A percentile compares a stretch with the other conserved stretches of the same genome.
Conservation (phyloP, 1,140 invertebrate genomes). For the Drosophila erecta region DNA sequence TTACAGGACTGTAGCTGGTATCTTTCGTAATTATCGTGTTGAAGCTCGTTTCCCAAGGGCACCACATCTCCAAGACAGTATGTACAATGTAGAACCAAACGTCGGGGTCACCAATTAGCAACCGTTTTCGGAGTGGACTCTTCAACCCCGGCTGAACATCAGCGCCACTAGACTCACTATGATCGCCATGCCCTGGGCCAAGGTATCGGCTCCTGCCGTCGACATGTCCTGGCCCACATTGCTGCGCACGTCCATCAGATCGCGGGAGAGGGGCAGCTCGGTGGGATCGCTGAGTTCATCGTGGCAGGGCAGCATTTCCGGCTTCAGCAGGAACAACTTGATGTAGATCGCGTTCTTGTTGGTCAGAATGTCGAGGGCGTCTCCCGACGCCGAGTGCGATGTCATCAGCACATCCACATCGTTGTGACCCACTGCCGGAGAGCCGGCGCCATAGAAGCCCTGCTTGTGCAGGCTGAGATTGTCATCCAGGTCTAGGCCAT, state of each 20-base stretch:
- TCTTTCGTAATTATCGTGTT: constrained; percentile 33
- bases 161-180: constrained; percentile 21
- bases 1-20: constrained; percentile 58
- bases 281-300: constrained; percentile 87
- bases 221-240: constrained; percentile 68
- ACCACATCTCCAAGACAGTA: constrained; percentile 44
- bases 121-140: not conserved
- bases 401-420: constrained; percentile 65
- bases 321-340: constrained; percentile 87
- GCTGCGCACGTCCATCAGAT: constrained; percentile 82
- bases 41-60: constrained; percentile 74
- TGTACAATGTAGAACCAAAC: constrained; percentile 49
- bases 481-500: constrained; percentile 68
- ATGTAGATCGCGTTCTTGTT: constrained; percentile 73
- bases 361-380: constrained; percentile 59
- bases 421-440: constrained; percentile 48
- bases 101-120: not conserved
- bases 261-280: constrained; percentile 86
- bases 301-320: constrained; percentile 88
- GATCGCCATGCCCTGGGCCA: not conserved
- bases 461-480: constrained; percentile 77
- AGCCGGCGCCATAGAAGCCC: constrained; percentile 57
- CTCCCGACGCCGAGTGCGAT: constrained; percentile 24
- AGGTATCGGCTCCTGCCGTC: constrained; percentile 10
- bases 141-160: constrained; percentile 54